A percentile compares a stretch with the other conserved stretches of the same genome.
These are phyloP conservation scores for Heloderma charlesbogerti DNA, from an alignment of 2,113 vertebrate genomes.

Conservation along the genomic window DNA sequence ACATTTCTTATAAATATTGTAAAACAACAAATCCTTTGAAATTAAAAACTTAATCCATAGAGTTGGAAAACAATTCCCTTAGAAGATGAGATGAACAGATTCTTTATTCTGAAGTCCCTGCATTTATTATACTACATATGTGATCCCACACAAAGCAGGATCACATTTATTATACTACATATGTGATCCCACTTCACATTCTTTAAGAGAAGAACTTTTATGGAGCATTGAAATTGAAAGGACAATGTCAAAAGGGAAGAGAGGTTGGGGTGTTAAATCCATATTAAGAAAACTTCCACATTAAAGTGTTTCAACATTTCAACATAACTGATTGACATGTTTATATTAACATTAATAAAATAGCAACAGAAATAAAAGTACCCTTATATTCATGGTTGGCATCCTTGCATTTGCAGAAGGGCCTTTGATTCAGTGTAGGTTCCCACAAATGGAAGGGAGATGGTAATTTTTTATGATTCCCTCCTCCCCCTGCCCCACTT, in stretches of 20 bases:
- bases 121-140: neutral
- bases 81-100: slow-evolving; percentile 19
- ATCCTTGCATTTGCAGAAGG: neutral
- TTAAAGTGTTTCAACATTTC: too few relatives aligned
- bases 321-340: neutral
- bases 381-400: neutral
- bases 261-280: neutral
- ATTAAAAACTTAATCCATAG: slow-evolving; percentile 36
- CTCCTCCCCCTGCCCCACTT: neutral
- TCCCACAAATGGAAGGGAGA: neutral
- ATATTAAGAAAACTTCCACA: neutral
- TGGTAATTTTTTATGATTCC: neutral
- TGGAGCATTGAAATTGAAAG: neutral
- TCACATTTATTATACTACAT: neutral
- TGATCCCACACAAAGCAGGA: neutral
- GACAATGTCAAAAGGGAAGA: neutral
- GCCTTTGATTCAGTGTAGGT: neutral
- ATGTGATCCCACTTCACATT: neutral
- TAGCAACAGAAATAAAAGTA: neutral
- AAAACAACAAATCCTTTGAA: slow-evolving; percentile 43
- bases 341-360: neutral
- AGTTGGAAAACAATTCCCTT: slow-evolving; percentile 15
- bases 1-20: slow-evolving; percentile 35
- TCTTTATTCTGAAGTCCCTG: slow-evolving; percentile 2
- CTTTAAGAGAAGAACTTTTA: neutral